Base-by-base conservation (phyloP, 35 echinoderm and acorn worm species). In the Hemicentrotus pulcherrimus region DNA sequence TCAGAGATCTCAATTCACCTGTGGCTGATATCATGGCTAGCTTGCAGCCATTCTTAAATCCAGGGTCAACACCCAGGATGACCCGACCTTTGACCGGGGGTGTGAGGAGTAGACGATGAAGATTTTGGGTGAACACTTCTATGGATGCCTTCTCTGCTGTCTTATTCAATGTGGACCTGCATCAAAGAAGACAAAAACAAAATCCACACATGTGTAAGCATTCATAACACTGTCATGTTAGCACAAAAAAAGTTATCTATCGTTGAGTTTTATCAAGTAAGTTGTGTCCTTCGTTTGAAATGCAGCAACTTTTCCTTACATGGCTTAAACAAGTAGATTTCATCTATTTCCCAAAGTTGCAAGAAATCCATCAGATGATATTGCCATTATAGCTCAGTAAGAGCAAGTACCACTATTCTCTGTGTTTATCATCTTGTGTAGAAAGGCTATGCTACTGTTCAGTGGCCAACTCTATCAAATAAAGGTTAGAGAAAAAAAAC, bases 41-140 rank as follows among this genome's bases (percentile, higher is more conserved):
- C 78, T 99, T 99, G 91, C 97, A 98, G 24, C 98, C 98, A 94
- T 99, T 78, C 86, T 59, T 97, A 85, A 93, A 99, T 2, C 98
- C 98, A 12, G 98, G 98, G 55, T 99, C 98, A 35, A 99, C 47
- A 9, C 97, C 98, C 94, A 99, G 91, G 32, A 99, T 95, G 18
- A 94, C 92, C 47, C 94, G 95, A 4, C 97, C 97, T 86, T 95
- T 92, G 5, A 99, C 92, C 7, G 98, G 98, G 15, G 98, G 98
- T 0, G 97, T 95, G 47, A 99, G 95, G 31, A 99, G 94, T 2
- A 99, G 46, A 47, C 97, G 92, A 32, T 97, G 96, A 41, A 99
- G 95, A 91, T 99, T 99, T 32, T 96, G 94, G 31, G 50, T 94
- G 95, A 99, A 99, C 15, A 99, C 97, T 33, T 96, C 96, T 11